Base-by-base conservation (phyloP, 2,113 vertebrate species). In the Clarias gariepinus region DNA sequence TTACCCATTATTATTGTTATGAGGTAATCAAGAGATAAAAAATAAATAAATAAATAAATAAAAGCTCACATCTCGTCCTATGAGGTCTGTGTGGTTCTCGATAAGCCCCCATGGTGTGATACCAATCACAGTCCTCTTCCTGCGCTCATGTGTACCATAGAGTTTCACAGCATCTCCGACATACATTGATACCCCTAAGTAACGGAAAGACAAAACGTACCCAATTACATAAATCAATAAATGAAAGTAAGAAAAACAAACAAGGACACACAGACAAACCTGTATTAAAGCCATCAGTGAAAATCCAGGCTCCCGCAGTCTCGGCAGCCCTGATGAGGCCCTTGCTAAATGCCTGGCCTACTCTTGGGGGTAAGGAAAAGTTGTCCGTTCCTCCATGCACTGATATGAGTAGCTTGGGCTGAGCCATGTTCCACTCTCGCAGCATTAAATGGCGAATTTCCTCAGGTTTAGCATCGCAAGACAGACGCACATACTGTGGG, bases 341-440 rank as follows among this genome's bases (percentile, higher is more conserved):
- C 92, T 96, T 97, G 90, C 96, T 96, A 90, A 99, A 98, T 88
- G 96, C 91, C 88, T 97, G 95, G 64, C 96, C 95, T 57, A 98
- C 91, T 85, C 96, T 98, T 9, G 94, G 92, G 8, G 96, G 91
- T 88, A 99, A 94, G 64, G 93, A 91, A 91, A 99, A 98, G 92
- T 97, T 97, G 77, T 98, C 95, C 47, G 94, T 94, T 4, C 98
- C 97, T 36, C 98, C 98, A 3, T 99, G 96, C 88, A 99, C 95
- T 0, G 96, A 98, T 79, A 99, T 95, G 15, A 99, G 94, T 13
- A 99, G 92, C 91, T 98, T 99, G 76, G 98, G 98, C 87, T 96
- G 91, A 61, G 98, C 97, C 96, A 99, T 97, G 90, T 98, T 97
- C 98, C 98, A 99, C 91, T 99, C 97, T 90, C 92, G 95, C 89